Conservation (phyloP, 1,140 invertebrate species). For the Neuroterus valhalla region DNA sequence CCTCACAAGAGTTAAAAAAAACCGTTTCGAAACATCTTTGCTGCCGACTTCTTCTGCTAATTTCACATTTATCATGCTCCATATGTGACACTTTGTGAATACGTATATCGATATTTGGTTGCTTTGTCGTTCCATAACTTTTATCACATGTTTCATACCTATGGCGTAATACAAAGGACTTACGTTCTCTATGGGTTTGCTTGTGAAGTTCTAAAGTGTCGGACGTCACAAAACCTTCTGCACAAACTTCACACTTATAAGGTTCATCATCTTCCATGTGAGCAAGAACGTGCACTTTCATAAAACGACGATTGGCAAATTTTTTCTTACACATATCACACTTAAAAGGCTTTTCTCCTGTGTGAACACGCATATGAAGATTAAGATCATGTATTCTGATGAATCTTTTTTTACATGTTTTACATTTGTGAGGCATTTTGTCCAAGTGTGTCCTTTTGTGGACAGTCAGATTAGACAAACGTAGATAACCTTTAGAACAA, state of each 20-base stretch:
- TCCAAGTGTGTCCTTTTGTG: constrained; percentile 25
- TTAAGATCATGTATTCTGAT: background rate
- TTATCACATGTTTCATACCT: background rate
- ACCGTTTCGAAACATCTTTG: too few relatives aligned
- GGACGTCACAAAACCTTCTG: background rate
- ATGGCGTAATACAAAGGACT: background rate
- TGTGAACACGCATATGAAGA: background rate
- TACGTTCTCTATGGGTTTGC: background rate
- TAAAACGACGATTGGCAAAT: background rate
- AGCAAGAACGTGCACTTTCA: background rate
- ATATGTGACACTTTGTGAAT: background rate
- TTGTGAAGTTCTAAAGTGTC: constrained; percentile 6
- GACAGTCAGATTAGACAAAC: background rate
- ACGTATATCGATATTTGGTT: background rate
- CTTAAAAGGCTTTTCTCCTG: background rate
- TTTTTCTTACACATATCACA: background rate
- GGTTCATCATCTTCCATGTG: background rate
- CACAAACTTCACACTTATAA: background rate
- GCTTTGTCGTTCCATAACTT: background rate
- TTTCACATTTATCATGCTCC: too few relatives aligned
- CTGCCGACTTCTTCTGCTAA: too few relatives aligned
- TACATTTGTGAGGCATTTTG: background rate
- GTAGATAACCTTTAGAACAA: constrained; percentile 16
- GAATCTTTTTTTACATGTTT: constrained; percentile 2
- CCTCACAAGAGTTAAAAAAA: too few relatives aligned